phyloP scores from a whole-genome alignment of 2,888 invertebrate species.

The Dromius quadrimaculatus region DNA sequence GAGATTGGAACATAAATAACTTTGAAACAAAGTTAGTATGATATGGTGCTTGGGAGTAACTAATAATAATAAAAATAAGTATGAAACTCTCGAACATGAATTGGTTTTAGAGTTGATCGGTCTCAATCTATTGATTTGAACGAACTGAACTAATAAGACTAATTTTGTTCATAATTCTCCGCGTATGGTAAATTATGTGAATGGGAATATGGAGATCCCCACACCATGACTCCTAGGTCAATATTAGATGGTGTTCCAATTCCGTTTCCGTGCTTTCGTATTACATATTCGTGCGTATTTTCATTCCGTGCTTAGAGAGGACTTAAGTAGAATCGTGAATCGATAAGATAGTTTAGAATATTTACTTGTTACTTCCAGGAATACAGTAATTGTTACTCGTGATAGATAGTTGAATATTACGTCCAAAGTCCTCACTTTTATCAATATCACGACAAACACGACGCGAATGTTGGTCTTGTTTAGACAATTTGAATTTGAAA shows the following conservation, averaged over 20 bases:
- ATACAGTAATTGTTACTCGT: conserved; percentile 5
- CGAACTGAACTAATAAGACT: too few relatives aligned
- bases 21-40: too few relatives aligned
- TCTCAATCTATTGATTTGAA: too few relatives aligned
- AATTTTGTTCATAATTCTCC: too few relatives aligned
- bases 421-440: neutral
- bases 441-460: neutral
- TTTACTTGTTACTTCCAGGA: conserved; percentile 22
- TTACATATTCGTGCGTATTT: neutral
- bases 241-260: neutral
- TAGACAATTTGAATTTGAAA: conserved; percentile 14
- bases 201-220: neutral
- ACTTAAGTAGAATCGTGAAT: neutral
- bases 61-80: too few relatives aligned
- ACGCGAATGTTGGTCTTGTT: conserved; percentile 4
- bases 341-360: conserved; percentile 11
- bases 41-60: too few relatives aligned
- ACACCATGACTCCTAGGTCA: too few relatives aligned
- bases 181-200: too few relatives aligned
- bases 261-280: neutral
- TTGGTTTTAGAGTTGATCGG: too few relatives aligned
- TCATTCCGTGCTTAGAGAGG: neutral
- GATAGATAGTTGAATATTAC: conserved; percentile 5
- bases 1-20: too few relatives aligned
- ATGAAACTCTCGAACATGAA: too few relatives aligned